A percentile compares a stretch with the other conserved stretches of the same genome.
phyloP scores from a whole-genome alignment of 2,797 vertebrate genomes.

The Pogonophryne albipinna region DNA sequence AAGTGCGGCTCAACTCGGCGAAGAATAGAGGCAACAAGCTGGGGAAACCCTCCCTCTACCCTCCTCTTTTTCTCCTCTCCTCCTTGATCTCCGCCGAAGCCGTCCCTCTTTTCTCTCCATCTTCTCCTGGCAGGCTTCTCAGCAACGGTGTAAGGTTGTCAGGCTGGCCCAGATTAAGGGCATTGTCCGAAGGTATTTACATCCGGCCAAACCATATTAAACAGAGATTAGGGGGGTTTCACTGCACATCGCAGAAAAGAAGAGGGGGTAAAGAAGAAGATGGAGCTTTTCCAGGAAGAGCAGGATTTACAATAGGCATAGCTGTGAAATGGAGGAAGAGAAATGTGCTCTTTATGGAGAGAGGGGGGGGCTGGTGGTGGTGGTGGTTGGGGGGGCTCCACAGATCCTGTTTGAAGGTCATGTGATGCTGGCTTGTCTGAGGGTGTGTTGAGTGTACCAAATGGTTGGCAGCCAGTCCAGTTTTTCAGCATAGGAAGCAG shows the following conservation, averaged over 20 bases:
- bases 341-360: slow-evolving; percentile 71
- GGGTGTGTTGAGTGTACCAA: slow-evolving; percentile 66
- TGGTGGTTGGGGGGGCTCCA: background rate
- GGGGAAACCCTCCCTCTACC: slow-evolving; percentile 53
- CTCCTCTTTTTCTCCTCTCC: slow-evolving; percentile 39
- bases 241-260: slow-evolving; percentile 54
- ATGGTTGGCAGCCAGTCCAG: slow-evolving; percentile 58
- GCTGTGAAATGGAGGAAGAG: slow-evolving; percentile 85
- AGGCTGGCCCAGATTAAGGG: slow-evolving; percentile 86
- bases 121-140: slow-evolving; percentile 67
- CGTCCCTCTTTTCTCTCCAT: slow-evolving; percentile 59
- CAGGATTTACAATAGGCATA: slow-evolving; percentile 80
- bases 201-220: slow-evolving; percentile 90
- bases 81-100: slow-evolving; percentile 67
- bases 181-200: slow-evolving; percentile 88
- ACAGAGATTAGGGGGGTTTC: slow-evolving; percentile 86
- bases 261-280: slow-evolving; percentile 33
- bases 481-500: slow-evolving; percentile 64
- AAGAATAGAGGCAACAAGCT: slow-evolving; percentile 79
- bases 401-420: slow-evolving; percentile 83
- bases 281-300: slow-evolving; percentile 69
- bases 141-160: slow-evolving; percentile 77
- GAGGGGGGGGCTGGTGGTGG: slow-evolving; percentile 28
- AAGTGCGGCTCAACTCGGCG: slow-evolving; percentile 65
- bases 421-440: slow-evolving; percentile 78